Conservation (phyloP, 1,140 invertebrate species). For the Luehdorfia chinensis region DNA sequence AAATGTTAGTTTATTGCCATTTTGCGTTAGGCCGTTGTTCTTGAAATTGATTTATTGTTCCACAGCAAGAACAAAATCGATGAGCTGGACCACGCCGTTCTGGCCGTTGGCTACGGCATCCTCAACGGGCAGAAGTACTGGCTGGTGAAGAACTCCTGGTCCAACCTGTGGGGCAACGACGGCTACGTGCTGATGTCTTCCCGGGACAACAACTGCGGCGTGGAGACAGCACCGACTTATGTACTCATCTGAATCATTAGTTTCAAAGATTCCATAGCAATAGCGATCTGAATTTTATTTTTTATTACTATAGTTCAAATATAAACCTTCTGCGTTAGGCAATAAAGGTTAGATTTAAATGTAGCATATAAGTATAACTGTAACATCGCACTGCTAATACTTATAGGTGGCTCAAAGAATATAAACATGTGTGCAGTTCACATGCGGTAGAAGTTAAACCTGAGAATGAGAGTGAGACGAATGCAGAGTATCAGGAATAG, state of each 20-base stretch:
- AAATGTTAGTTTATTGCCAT: too few species aligned
- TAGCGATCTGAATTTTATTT: too few species aligned
- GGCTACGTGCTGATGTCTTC: slow-evolving; percentile 94
- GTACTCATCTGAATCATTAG: slow-evolving; percentile 72
- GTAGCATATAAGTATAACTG: too few species aligned
- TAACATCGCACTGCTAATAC: too few species aligned
- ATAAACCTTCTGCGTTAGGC: not conserved
- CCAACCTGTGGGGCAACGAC: slow-evolving; percentile 96
- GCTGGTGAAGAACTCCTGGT: slow-evolving; percentile 98
- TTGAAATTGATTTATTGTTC: slow-evolving; percentile 36
- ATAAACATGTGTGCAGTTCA: too few species aligned
- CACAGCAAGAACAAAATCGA: slow-evolving; percentile 84
- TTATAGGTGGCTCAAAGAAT: too few species aligned
- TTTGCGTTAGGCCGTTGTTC: too few species aligned
- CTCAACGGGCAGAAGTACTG: slow-evolving; percentile 91
- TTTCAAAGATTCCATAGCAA: too few species aligned
- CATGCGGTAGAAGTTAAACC: too few species aligned
- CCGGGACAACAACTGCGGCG: slow-evolving; percentile 94
- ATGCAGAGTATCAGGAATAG: too few species aligned
- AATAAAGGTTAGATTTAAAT: not conserved
- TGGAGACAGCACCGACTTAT: slow-evolving; percentile 91
- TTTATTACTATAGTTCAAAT: not conserved
- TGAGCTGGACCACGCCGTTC: slow-evolving; percentile 92
- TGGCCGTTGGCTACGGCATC: slow-evolving; percentile 95
- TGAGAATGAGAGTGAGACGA: too few species aligned